Conservation (phyloP, 2,113 vertebrate genomes). For the Recurvirostra avosetta region DNA sequence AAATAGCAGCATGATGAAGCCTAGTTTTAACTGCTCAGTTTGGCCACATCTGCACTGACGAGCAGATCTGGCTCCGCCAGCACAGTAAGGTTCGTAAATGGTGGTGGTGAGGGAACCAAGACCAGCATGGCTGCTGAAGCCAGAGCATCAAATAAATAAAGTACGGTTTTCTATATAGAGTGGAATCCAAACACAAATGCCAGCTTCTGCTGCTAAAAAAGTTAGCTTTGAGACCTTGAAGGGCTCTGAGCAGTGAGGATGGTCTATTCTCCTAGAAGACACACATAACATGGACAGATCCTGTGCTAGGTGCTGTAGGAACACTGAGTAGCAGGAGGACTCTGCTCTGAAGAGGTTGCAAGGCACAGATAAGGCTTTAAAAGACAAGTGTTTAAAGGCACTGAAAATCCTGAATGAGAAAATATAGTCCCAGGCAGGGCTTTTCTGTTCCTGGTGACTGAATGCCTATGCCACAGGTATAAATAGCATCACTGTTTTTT, state of each 20-base stretch:
- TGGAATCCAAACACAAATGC: neutral
- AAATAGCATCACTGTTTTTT: neutral
- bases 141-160: neutral
- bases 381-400: neutral
- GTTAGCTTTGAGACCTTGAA: neutral
- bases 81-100: neutral
- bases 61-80: neutral
- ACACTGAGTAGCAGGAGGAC: neutral
- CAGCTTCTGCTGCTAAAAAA: neutral
- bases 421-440: neutral
- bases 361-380: neutral
- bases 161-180: neutral
- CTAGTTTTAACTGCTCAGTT: neutral
- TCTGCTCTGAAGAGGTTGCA: neutral
- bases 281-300: fast-evolving
- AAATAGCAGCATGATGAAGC: neutral
- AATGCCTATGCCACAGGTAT: neutral
- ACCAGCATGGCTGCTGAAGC: neutral
- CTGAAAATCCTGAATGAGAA: neutral
- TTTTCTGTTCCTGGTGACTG: neutral
- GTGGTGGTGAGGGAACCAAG: neutral
- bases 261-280: neutral
- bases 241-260: neutral
- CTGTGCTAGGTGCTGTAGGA: neutral
- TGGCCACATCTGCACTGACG: neutral